Evolutionary conservation across 2,888 invertebrate species (phyloP), one percentile per base, ranked within the genome.

Genomic region (Ochropacha duplaris): DNA sequence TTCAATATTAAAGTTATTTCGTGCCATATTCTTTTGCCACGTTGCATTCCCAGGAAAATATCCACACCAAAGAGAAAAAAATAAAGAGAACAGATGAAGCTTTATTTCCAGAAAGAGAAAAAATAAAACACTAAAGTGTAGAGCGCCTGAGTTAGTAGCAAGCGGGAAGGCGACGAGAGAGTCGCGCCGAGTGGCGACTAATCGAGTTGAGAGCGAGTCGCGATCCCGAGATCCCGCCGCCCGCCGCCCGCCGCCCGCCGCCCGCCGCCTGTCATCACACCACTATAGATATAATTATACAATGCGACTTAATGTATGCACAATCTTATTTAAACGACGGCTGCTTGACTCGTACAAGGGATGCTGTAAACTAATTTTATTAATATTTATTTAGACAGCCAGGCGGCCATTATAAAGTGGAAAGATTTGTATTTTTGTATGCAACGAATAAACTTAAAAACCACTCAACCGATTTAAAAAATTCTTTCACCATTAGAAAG

Each of bases 151-250:
- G 44, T 44, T 44, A 44, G 44, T 44, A 44, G 44, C 44, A 6
- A 19, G 44, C 44, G 44, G 4, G 36, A 36, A 44, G 44, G 16
- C 44, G 44, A 44, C 44, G 44, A 44, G 44, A 9, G 44, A 44
- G 44, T 44, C 16, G 44, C 44, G 44, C 19, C 44, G 19, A 50
- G 26, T 50, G 50, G 50, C 22, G 50, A 50, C 50, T 50, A 50
- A 50, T 50, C 50, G 50, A 50, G 50, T 26, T 50, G 50, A 22
- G 50, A 50, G 14, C 50, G 44, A 44, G 44, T 44, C 44, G 44
- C 16, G 44, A 44, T 44, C 44, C 44, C 19, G 44, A 16, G 44
- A 44, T 44, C n/a, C n/a, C n/a, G n/a, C n/a, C n/a, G n/a, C n/a
- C n/a, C n/a, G n/a, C n/a, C n/a, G n/a, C n/a, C n/a, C n/a, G n/a